phyloP scores from a whole-genome alignment of 2,797 vertebrate species.

The Xerus rutilus region DNA sequence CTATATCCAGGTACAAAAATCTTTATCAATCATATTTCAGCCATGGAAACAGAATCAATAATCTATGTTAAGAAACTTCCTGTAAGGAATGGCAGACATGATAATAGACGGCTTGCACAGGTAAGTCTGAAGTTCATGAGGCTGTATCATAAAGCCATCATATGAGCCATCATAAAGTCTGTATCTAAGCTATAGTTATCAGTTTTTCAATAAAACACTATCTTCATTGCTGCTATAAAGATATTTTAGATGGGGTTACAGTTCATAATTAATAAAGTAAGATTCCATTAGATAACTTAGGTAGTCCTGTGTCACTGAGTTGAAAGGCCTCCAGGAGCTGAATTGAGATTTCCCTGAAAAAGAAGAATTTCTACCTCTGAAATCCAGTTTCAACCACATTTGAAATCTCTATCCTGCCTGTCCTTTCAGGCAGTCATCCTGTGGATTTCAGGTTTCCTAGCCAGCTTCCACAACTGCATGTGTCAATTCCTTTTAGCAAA shows the following conservation, averaged over 20 bases:
- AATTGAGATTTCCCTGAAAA: background rate
- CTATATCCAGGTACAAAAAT: background rate
- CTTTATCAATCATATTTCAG: background rate
- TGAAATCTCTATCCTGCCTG: background rate
- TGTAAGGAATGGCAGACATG: background rate
- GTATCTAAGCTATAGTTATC: background rate
- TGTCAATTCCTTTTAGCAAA: background rate
- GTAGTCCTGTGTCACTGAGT: background rate
- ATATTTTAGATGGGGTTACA: background rate
- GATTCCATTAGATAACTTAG: background rate
- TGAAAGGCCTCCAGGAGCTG: background rate
- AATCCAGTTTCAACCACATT: background rate
- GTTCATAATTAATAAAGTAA: background rate
- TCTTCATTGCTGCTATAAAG: background rate
- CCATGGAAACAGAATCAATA: background rate
- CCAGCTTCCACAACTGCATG: background rate
- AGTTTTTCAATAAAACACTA: background rate
- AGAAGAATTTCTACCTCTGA: background rate
- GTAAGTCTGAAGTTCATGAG: background rate
- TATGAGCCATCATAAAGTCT: background rate
- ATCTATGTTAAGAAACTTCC: background rate
- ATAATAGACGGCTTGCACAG: background rate
- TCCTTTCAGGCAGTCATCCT: fast-evolving
- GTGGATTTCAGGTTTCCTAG: background rate
- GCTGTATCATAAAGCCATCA: too few species aligned